A percentile compares a stretch with the other conserved stretches of the same genome.
Conservation (phyloP, 2,113 vertebrate species). For the Meleagris gallopavo region DNA sequence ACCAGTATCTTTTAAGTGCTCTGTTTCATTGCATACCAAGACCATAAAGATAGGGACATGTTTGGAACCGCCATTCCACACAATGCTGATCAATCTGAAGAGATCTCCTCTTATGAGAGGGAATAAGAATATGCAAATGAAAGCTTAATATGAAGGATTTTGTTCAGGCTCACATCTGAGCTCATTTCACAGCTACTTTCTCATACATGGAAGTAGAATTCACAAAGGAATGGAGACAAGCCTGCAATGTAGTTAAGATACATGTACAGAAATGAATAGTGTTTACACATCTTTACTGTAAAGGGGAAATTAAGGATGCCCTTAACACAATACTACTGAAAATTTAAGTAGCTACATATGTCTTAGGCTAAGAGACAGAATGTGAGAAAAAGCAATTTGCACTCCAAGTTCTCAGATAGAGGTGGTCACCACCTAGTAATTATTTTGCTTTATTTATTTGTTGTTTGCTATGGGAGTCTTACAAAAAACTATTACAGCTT, state of each 20-base stretch:
- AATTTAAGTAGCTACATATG: background rate
- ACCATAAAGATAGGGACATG: background rate
- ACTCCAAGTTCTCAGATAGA: background rate
- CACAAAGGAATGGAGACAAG: background rate
- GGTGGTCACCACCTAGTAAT: background rate
- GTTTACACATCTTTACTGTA: background rate
- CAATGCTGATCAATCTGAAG: background rate
- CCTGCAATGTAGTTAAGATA: background rate
- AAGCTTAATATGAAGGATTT: background rate
- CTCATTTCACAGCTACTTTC: background rate
- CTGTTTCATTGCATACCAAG: background rate
- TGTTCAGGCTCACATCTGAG: background rate
- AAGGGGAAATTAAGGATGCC: background rate
- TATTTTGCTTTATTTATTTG: background rate
- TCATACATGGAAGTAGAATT: background rate
- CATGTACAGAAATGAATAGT: background rate
- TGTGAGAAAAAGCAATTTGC: background rate
- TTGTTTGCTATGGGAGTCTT: background rate
- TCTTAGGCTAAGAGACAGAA: background rate
- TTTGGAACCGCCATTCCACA: background rate
- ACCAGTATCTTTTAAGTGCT: background rate
- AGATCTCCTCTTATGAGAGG: background rate
- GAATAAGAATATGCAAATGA: background rate
- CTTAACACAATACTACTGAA: background rate
- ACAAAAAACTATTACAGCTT: background rate